Base-by-base conservation (phyloP, 2,797 vertebrate species). In the Phoeniculus purpureus region DNA sequence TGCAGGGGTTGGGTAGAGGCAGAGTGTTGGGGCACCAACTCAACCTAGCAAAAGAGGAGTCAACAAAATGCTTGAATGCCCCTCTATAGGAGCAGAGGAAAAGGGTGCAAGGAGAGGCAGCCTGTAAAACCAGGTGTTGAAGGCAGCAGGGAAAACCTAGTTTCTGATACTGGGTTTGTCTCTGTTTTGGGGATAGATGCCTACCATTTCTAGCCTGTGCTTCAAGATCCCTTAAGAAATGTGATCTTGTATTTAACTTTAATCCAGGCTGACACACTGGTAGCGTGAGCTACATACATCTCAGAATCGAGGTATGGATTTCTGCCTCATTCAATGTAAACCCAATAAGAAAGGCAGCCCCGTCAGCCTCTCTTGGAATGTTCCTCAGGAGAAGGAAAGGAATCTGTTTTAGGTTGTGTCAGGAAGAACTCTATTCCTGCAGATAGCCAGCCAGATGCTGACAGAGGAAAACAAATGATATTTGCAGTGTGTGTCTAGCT, bases 161-260 rank as follows among this genome's bases (percentile, higher is more conserved):
- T 54, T 87, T 61, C 55, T 93, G 81, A 81, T 56, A 29, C 73
- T 84, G 54, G 56, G 20, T 68, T 94, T 93, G 68, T 95, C 64
- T 31, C 78, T 96, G 73, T 70, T 81, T 47, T 78, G 48, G 52
- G 83, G 68, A 85, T 81, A 80, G 77, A 80, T 90, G 75, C 59
- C 91, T 93, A 37, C 79, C 32, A 29, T 86, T 85, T 71, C 43
- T 34, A 60, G 54, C 54, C 56, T 77, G 58, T 76, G 84, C 90
- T 85, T 92, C 60, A 75, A 66, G 86, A 74, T 88, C 74, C 58
- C 56, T 8, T 64, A 73, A 37, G 87, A 93, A 76, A 74, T 45
- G 54, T 55, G 73, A 75, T 86, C 55, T 87, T 67, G 61, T 68
- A 58, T 90, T 94, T 93, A 82, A 71, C 88, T 73, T 92, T 89